A percentile compares a stretch with the other conserved stretches of the same genome.
These are phyloP conservation scores for Drosophila carrolli DNA, from an alignment of 1,140 invertebrate species.

Conservation along the genomic window DNA sequence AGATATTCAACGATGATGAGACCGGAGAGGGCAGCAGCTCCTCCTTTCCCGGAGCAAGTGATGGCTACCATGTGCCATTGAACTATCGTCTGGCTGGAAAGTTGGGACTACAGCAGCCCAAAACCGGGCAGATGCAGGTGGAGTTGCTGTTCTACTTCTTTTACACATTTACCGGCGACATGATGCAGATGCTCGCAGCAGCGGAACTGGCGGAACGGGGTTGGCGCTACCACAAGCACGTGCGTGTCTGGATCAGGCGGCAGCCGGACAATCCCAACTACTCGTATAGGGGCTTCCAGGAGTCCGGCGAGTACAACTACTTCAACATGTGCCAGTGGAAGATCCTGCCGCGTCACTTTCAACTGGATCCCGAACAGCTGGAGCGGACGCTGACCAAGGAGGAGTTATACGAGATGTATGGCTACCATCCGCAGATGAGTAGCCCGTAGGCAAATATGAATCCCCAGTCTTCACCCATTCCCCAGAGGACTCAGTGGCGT, in stretches of 20 bases:
- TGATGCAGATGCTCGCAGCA: constrained; percentile 69
- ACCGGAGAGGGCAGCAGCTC: neutral
- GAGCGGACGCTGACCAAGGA: constrained; percentile 57
- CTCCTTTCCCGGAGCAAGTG: constrained; percentile 11
- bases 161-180: constrained; percentile 59
- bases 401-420: constrained; percentile 47
- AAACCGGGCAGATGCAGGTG: constrained; percentile 55
- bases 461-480: neutral
- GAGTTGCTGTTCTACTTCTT: constrained; percentile 67
- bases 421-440: constrained; percentile 64
- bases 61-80: constrained; percentile 17
- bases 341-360: constrained; percentile 48
- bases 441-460: neutral
- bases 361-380: constrained; percentile 45
- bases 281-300: constrained; percentile 19
- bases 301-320: constrained; percentile 68
- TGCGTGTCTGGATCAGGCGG: constrained; percentile 50
- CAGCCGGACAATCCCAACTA: constrained; percentile 69
- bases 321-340: constrained; percentile 65
- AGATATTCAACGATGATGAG: constrained; percentile 35
- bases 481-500: neutral
- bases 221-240: constrained; percentile 61
- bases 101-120: constrained; percentile 40
- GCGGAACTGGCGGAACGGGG: constrained; percentile 63
- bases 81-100: neutral